phyloP scores from a whole-genome alignment of 2,113 vertebrate species.

The Hippotragus niger region DNA sequence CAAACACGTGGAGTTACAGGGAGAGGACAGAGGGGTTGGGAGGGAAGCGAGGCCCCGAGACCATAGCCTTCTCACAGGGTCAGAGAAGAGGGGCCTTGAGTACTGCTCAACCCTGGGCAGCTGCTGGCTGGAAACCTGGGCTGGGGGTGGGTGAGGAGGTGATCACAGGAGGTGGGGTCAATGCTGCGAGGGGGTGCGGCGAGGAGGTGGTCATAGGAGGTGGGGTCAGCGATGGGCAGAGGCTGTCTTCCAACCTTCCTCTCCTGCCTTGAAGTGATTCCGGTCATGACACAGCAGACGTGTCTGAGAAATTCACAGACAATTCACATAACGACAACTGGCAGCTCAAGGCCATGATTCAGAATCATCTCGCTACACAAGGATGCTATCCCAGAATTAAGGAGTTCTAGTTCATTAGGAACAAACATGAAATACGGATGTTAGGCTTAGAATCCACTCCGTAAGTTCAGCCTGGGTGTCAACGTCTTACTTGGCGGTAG shows the following conservation, averaged over 20 bases:
- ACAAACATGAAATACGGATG: background rate
- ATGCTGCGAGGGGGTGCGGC: accelerated
- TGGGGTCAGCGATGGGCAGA: accelerated
- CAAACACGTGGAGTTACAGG: background rate
- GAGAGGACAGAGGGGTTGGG: accelerated
- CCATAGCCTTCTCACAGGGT: no score
- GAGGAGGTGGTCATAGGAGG: no score
- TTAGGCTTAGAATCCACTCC: background rate
- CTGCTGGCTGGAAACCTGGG: background rate
- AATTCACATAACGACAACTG: background rate
- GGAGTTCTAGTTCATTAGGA: background rate
- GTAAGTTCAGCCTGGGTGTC: background rate
- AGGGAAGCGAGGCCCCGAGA: background rate
- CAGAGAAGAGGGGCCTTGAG: background rate
- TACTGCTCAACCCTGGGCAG: background rate
- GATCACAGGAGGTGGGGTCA: background rate
- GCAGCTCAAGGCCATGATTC: background rate
- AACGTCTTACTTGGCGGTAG: accelerated
- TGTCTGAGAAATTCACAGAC: no score
- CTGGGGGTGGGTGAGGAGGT: background rate
- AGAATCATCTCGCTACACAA: background rate
- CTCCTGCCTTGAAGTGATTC: background rate
- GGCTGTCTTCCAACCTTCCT: no score
- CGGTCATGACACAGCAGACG: background rate
- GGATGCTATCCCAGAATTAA: background rate